Conservation (phyloP, 2,797 vertebrate species). For the Ispidina lecontei region DNA sequence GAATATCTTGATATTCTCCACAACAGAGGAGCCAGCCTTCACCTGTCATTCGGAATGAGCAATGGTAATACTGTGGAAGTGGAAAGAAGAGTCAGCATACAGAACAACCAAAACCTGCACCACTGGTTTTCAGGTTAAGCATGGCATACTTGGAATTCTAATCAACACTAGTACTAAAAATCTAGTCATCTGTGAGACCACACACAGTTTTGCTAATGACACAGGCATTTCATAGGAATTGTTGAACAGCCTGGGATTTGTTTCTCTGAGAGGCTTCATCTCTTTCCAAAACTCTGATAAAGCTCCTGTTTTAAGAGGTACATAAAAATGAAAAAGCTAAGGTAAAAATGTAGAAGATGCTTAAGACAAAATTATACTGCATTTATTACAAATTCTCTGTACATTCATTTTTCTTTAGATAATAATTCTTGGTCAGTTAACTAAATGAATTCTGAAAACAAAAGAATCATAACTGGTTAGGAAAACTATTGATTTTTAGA, state of each 20-base stretch:
- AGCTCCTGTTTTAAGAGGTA: background rate
- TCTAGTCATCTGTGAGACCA: background rate
- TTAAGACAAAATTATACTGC: background rate
- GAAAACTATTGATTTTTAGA: background rate
- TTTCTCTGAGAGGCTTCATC: background rate
- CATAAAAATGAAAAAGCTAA: background rate
- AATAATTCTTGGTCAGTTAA: background rate
- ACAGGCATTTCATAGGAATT: background rate
- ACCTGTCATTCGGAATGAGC: slow-evolving; percentile 81
- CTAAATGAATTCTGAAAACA: background rate
- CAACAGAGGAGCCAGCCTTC: slow-evolving; percentile 85
- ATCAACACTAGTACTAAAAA: background rate
- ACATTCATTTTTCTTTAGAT: background rate
- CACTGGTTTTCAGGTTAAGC: background rate
- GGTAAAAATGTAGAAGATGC: background rate
- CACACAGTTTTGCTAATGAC: background rate
- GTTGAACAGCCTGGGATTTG: background rate
- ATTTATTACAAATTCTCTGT: background rate
- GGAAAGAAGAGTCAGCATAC: slow-evolving; percentile 25
- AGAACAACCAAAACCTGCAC: background rate
- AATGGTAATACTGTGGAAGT: slow-evolving; percentile 80
- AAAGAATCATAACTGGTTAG: background rate
- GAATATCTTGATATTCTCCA: slow-evolving; percentile 81
- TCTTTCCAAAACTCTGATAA: background rate
- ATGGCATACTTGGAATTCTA: background rate